These are phyloP conservation scores for Coryphaenoides rupestris DNA, from an alignment of 2,113 vertebrate genomes.

Conservation along the genomic window DNA sequence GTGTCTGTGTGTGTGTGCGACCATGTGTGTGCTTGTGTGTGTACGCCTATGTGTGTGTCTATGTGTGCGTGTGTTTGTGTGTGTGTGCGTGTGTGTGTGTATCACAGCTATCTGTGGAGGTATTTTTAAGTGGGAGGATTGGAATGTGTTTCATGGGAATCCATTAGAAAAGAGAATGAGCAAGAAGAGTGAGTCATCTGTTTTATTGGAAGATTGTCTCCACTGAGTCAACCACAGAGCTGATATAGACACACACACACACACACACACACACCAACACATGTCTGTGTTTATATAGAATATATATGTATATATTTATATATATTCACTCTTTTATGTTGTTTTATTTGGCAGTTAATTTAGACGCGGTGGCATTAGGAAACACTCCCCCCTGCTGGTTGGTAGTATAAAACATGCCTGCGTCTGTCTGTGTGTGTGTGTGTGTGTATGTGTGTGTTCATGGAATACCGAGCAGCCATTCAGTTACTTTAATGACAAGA, in stretches of 20 bases:
- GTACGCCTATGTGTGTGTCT: not conserved
- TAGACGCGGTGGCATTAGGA: constrained; percentile 5
- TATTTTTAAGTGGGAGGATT: too few relatives aligned
- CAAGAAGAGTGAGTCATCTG: constrained; percentile 22
- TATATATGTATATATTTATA: too few relatives aligned
- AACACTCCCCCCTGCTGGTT: constrained; percentile 64
- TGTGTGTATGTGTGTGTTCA: too few relatives aligned
- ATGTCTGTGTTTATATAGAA: not conserved
- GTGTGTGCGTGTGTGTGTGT: too few relatives aligned
- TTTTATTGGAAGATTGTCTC: constrained; percentile 29
- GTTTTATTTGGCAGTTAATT: too few relatives aligned
- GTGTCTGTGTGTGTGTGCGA: constrained; percentile 10
- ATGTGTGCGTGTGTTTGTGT: constrained; percentile 3
- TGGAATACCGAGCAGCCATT: too few relatives aligned
- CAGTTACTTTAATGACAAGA: too few relatives aligned
- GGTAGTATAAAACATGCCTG: not conserved
- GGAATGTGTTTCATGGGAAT: constrained; percentile 7
- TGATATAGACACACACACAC: constrained; percentile 10
- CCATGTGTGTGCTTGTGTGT: constrained; percentile 1
- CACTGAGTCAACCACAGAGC: not conserved
- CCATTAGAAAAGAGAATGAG: constrained; percentile 8
- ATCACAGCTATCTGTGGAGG: not conserved
- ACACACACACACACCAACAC: constrained; percentile 1
- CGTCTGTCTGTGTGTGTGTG: too few relatives aligned
- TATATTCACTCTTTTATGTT: too few relatives aligned